These are phyloP conservation scores for Quiscalus mexicanus DNA, from an alignment of 2,113 vertebrate species.

Conservation along the genomic window DNA sequence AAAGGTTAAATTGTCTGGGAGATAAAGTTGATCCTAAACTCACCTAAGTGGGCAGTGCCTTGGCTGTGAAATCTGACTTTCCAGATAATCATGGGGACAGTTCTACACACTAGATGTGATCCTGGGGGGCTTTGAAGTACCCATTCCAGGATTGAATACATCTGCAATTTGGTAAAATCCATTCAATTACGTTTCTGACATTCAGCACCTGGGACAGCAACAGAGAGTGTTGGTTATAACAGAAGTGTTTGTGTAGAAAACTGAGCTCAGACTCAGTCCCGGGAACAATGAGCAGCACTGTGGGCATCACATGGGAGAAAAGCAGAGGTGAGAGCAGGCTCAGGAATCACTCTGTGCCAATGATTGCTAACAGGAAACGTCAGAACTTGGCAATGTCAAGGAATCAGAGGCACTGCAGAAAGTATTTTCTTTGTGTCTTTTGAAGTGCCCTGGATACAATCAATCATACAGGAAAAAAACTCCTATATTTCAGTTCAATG, in stretches of 20 bases:
- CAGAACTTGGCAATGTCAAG: neutral
- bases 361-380: neutral
- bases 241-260: fast-evolving
- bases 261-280: neutral
- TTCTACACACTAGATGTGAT: neutral
- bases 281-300: neutral
- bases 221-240: neutral
- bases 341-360: neutral
- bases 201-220: neutral
- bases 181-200: neutral
- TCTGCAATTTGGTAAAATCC: neutral
- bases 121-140: neutral
- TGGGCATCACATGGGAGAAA: neutral
- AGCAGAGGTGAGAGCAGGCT: neutral
- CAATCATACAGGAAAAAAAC: neutral
- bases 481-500: neutral
- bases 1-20: conserved; percentile 27
- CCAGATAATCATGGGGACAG: neutral
- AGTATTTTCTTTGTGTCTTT: neutral
- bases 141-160: neutral
- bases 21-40: conserved; percentile 34
- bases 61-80: neutral
- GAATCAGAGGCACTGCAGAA: neutral
- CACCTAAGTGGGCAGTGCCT: neutral
- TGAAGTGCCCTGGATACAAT: conserved; percentile 33